These are phyloP conservation scores for Ramazzottius varieornatus DNA, from an alignment of 2,888 invertebrate species.

Conservation along the genomic window DNA sequence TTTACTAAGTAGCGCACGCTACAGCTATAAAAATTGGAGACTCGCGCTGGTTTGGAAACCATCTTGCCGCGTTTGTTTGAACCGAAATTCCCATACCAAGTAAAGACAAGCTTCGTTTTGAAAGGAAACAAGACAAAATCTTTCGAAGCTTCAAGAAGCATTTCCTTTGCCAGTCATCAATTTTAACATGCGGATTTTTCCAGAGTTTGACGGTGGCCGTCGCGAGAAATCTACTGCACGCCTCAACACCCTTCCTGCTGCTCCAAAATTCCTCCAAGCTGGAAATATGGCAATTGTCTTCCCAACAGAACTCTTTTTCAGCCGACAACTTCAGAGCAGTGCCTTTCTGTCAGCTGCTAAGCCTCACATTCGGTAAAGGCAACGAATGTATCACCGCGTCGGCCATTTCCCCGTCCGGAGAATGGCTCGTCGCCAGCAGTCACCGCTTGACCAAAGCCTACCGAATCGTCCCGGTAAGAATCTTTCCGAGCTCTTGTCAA, in stretches of 20 bases:
- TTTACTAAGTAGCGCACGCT: no score
- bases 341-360: no score
- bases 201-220: not conserved
- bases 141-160: no score
- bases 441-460: not conserved
- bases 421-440: not conserved
- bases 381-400: not conserved
- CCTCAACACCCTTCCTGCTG: not conserved
- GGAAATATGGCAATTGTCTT: not conserved
- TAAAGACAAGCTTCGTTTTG: no score
- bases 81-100: no score
- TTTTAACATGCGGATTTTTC: no score
- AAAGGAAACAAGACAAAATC: no score
- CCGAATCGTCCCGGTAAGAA: not conserved
- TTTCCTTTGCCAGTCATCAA: no score
- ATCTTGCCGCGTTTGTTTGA: no score
- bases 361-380: not conserved
- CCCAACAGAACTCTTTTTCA: not conserved
- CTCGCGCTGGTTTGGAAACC: no score
- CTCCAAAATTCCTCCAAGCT: not conserved
- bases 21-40: no score
- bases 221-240: not conserved
- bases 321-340: not conserved
- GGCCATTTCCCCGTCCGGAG: not conserved
- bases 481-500: no score